Evolutionary conservation across 2,113 vertebrate genomes (phyloP).

Genomic region (Neolamprologus sp.): DNA sequence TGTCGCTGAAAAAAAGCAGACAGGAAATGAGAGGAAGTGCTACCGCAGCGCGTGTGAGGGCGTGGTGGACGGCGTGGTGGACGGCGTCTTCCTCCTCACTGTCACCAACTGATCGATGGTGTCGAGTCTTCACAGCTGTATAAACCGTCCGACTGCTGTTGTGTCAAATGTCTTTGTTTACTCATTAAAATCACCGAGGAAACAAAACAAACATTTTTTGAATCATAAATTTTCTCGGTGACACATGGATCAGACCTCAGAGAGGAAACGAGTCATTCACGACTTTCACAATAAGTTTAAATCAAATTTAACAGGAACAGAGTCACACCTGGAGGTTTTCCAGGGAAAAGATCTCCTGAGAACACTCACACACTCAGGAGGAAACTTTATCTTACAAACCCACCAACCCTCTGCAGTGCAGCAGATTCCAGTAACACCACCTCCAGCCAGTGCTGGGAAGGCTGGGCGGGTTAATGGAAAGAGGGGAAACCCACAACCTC

Average conservation of each 20-base stretch:
- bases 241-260: neutral
- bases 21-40: neutral
- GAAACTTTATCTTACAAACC: neutral
- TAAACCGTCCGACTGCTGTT: neutral
- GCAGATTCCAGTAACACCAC: conserved; percentile 8
- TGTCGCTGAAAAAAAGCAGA: neutral
- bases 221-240: neutral
- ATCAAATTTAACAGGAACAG: neutral
- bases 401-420: neutral
- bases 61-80: neutral
- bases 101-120: rapidly evolving
- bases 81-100: neutral
- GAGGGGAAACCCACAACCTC: neutral
- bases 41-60: rapidly evolving
- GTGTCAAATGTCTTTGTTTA: neutral
- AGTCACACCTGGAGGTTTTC: neutral
- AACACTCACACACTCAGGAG: neutral
- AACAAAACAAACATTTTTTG: rapidly evolving
- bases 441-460: conserved; percentile 5
- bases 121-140: neutral
- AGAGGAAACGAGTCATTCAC: neutral
- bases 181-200: rapidly evolving
- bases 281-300: neutral
- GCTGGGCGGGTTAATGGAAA: neutral
- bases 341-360: neutral